These are phyloP conservation scores for Pteromalus puparum DNA, from an alignment of 1,140 invertebrate genomes.

Conservation along the genomic window DNA sequence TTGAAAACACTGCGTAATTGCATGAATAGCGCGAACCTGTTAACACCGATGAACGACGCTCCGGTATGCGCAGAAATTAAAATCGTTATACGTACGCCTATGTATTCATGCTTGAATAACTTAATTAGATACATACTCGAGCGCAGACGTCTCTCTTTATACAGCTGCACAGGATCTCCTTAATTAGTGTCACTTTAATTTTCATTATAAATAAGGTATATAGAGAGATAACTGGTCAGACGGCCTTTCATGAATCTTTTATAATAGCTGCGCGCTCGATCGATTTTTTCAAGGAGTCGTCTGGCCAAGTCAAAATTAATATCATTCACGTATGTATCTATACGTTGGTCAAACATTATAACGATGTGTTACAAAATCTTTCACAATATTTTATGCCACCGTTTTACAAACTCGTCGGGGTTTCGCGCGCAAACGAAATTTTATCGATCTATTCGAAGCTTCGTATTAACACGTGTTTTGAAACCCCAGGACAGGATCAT, in stretches of 20 bases:
- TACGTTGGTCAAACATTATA: neutral
- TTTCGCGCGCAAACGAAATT: neutral
- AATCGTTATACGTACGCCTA: neutral
- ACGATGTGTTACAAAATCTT: neutral
- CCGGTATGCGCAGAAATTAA: neutral
- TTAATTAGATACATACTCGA: constrained; percentile 9
- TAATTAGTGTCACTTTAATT: constrained; percentile 34
- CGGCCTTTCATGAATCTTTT: neutral
- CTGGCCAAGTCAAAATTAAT: no score
- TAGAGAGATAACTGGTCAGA: neutral
- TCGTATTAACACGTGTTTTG: neutral
- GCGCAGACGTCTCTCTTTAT: neutral
- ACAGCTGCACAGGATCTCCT: neutral
- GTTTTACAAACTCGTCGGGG: neutral
- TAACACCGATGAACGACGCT: neutral
- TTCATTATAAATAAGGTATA: neutral
- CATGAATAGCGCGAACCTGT: neutral
- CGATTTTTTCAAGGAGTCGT: no score
- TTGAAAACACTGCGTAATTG: neutral
- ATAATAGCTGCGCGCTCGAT: neutral
- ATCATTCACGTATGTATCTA: no score
- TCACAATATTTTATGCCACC: neutral
- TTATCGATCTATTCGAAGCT: neutral
- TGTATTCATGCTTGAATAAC: neutral
- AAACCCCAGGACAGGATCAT: neutral